These are phyloP conservation scores for Ceratosolen fusciceps DNA, from an alignment of 1,140 invertebrate species.

Conservation along the genomic window DNA sequence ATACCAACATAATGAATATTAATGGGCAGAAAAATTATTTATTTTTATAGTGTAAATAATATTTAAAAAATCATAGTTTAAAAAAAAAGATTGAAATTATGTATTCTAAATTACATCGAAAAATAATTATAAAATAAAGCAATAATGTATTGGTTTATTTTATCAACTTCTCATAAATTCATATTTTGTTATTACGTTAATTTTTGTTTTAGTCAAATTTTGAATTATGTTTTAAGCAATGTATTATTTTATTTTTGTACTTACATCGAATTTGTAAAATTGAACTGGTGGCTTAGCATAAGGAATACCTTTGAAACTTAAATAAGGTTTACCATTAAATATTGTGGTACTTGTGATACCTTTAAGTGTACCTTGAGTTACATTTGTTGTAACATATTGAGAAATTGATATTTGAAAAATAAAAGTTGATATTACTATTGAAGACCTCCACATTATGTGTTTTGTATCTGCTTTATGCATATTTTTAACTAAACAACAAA, in stretches of 20 bases:
- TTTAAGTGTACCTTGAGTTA: slow-evolving; percentile 56
- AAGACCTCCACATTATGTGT: neutral
- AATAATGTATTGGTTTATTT: too few relatives aligned
- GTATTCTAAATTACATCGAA: too few relatives aligned
- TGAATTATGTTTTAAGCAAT: too few relatives aligned
- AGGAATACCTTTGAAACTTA: slow-evolving; percentile 78
- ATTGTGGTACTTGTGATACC: slow-evolving; percentile 59
- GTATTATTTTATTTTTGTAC: slow-evolving; percentile 9
- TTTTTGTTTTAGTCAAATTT: too few relatives aligned
- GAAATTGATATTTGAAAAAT: neutral
- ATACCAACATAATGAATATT: too few relatives aligned
- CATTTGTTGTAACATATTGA: neutral
- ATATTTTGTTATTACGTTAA: too few relatives aligned
- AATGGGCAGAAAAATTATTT: neutral
- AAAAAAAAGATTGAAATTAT: too few relatives aligned
- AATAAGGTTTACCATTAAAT: slow-evolving; percentile 59
- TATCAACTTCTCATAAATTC: too few relatives aligned
- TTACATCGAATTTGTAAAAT: slow-evolving; percentile 77
- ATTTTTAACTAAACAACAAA: neutral
- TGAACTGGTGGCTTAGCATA: slow-evolving; percentile 71
- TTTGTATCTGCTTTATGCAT: neutral
- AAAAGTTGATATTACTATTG: neutral
- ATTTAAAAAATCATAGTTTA: neutral
- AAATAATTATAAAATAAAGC: too few relatives aligned
- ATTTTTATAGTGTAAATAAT: neutral